Conservation (phyloP, 2,888 invertebrate genomes). For the Agrochola lychnidis region DNA sequence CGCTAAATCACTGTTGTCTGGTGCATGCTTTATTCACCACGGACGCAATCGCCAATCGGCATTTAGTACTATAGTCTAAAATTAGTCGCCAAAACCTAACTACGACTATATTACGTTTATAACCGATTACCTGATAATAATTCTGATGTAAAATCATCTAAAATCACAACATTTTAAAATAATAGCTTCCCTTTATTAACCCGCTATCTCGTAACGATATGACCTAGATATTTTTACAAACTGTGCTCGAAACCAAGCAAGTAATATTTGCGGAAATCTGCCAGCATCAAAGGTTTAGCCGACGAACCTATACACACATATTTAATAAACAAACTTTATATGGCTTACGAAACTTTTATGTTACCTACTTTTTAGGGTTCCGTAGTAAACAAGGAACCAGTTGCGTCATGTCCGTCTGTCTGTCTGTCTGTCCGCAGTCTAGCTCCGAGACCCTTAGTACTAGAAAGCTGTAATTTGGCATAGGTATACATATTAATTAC, state of each 20-base stretch:
- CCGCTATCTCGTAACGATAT: background rate
- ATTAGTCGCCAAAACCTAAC: background rate
- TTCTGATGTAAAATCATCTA: background rate
- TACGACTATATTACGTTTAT: background rate
- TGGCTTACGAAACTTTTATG: constrained; percentile 15
- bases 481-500: too few species aligned
- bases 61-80: constrained; percentile 7
- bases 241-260: constrained; percentile 27
- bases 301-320: constrained; percentile 31
- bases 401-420: too few species aligned
- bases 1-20: constrained; percentile 10
- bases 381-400: too few species aligned
- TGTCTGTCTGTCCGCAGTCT: too few species aligned
- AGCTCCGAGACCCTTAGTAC: too few species aligned
- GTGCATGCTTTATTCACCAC: constrained; percentile 10
- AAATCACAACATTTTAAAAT: constrained; percentile 11
- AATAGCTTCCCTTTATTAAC: constrained; percentile 4
- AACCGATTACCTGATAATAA: background rate
- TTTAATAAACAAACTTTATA: constrained; percentile 44
- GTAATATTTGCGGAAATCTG: constrained; percentile 49
- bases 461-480: too few species aligned
- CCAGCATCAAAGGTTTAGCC: constrained; percentile 45
- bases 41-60: background rate
- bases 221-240: constrained; percentile 35
- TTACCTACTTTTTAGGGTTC: constrained; percentile 20